Conservation (phyloP, 92 coral and sea anemone genomes). For the Porites rus region DNA sequence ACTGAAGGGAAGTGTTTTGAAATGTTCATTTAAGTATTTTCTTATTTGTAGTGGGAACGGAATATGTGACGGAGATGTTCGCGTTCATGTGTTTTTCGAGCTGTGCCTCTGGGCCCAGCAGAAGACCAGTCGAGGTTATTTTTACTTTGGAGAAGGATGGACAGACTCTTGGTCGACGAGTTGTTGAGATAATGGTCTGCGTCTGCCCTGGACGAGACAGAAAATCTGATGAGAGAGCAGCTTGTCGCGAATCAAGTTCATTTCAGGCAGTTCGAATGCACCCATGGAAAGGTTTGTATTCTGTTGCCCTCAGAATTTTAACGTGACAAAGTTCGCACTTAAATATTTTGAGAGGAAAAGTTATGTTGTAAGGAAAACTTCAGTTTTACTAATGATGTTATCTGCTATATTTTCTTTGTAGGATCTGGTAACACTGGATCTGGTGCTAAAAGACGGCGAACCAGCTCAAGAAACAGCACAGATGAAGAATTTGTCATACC, state of each 20-base stretch:
- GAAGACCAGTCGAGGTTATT: slow-evolving; percentile 95
- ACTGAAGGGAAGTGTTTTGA: no score
- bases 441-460: slow-evolving; percentile 65
- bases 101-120: no score
- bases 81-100: slow-evolving; percentile 96
- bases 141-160: slow-evolving; percentile 95
- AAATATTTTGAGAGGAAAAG: no score
- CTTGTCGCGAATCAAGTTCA: slow-evolving; percentile 79
- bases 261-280: slow-evolving; percentile 70
- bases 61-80: slow-evolving; percentile 98
- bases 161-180: slow-evolving; percentile 89
- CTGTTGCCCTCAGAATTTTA: no score
- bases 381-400: no score
- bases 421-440: slow-evolving; percentile 49
- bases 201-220: slow-evolving; percentile 99
- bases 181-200: slow-evolving; percentile 96
- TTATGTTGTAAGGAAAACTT: no score
- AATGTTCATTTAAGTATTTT: no score
- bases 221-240: slow-evolving; percentile 84
- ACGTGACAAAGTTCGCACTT: no score
- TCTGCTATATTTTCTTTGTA: background rate
- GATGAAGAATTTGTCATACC: slow-evolving; percentile 68
- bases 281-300: slow-evolving; percentile 33
- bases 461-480: slow-evolving; percentile 47
- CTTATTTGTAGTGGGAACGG: slow-evolving; percentile 84